Evolutionary conservation across 2,797 vertebrate species (phyloP).

Genomic region (Clarias pachynema): DNA sequence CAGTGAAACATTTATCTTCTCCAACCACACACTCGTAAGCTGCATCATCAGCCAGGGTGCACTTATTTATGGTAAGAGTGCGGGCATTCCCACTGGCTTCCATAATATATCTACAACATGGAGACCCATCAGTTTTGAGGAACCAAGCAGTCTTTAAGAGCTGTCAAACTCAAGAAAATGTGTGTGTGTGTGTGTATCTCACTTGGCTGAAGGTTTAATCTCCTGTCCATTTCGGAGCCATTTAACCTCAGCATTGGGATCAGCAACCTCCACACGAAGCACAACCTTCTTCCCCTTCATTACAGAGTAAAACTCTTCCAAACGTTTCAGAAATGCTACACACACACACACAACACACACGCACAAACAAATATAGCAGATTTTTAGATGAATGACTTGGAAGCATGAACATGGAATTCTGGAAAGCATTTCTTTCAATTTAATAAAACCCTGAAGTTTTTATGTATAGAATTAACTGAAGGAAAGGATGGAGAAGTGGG

Average conservation of each 20-base stretch:
- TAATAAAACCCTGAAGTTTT: background rate
- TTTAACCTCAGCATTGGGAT: constrained; percentile 81
- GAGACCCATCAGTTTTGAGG: constrained; percentile 7
- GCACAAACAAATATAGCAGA: background rate
- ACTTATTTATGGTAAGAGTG: constrained; percentile 85
- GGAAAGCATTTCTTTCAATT: background rate
- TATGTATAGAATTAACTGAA: background rate
- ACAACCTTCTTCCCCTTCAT: constrained; percentile 87
- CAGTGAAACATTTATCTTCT: constrained; percentile 85
- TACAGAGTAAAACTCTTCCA: constrained; percentile 86
- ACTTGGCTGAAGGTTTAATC: constrained; percentile 89
- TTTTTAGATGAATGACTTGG: background rate
- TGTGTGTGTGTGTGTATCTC: constrained; percentile 40
- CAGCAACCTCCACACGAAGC: constrained; percentile 81
- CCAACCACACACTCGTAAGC: constrained; percentile 85
- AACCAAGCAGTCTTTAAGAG: constrained; percentile 4
- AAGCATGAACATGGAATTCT: background rate
- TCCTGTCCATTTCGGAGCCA: constrained; percentile 93
- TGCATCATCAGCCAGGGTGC: constrained; percentile 84
- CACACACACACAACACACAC: constrained; percentile 33
- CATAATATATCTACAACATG: constrained; percentile 79
- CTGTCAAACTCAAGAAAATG: background rate
- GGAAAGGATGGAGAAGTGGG: background rate
- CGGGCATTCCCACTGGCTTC: constrained; percentile 82
- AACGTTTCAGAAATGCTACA: constrained; percentile 83